A percentile compares a stretch with the other conserved stretches of the same genome.
Conservation (phyloP, 2,113 vertebrate species). For the Dipodomys merriami region DNA sequence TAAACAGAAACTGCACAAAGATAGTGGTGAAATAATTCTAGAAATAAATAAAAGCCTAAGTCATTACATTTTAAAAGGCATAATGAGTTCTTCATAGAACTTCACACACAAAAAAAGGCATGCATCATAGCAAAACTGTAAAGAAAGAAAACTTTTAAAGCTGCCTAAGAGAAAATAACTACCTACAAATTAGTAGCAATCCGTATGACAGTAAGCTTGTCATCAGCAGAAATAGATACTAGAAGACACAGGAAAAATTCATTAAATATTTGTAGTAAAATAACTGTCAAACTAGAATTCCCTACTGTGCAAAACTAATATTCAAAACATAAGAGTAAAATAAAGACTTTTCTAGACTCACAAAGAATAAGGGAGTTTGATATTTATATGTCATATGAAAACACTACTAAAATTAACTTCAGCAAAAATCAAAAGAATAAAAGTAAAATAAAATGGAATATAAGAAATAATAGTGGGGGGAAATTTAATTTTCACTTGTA, state of each 20-base stretch:
- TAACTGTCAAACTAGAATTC: conserved; percentile 37
- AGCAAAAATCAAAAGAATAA: neutral
- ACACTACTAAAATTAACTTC: neutral
- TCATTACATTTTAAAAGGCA: conserved; percentile 31
- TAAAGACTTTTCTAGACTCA: neutral
- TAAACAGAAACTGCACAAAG: neutral
- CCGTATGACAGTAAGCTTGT: neutral
- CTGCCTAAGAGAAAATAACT: neutral
- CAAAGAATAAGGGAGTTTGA: neutral
- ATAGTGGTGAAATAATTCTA: conserved; percentile 11
- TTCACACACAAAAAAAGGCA: neutral
- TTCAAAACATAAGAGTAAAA: neutral
- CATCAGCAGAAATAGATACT: neutral
- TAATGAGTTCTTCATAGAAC: neutral
- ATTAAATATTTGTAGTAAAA: conserved; percentile 14
- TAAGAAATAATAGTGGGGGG: neutral
- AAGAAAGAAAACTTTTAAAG: conserved; percentile 8
- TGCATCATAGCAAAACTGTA: neutral
- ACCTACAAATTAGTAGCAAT: neutral
- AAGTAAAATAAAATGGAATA: neutral
- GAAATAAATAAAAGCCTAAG: conserved; percentile 35
- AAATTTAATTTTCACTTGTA: conserved; percentile 38
- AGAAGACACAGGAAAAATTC: conserved; percentile 4
- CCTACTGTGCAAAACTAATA: conserved; percentile 18
- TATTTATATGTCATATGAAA: neutral